Percentiles rank a stretch among this genome's conserved stretches.
phyloP scores from a whole-genome alignment of 2,113 vertebrate genomes.

The Psephotus haematonotus region DNA sequence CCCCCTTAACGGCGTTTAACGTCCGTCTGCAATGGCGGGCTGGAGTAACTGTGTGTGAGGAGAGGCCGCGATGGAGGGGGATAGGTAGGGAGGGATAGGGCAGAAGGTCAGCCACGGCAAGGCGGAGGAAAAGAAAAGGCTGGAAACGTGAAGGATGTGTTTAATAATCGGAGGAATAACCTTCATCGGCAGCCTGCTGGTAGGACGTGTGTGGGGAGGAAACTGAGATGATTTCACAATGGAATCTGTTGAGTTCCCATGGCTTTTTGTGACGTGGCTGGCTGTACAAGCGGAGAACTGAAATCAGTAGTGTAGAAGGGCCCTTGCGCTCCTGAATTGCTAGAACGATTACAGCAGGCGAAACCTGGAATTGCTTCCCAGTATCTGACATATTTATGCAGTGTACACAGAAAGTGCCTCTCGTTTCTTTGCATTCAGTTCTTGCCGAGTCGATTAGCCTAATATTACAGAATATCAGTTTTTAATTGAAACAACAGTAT shows the following conservation, averaged over 20 bases:
- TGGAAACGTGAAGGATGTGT: not conserved
- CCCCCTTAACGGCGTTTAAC: not conserved
- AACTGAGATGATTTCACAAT: fast-evolving
- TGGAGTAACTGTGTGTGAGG: fast-evolving
- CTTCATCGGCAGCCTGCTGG: not conserved
- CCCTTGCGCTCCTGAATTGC: too few species aligned
- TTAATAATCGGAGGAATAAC: not conserved
- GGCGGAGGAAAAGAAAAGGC: not conserved
- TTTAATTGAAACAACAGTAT: not conserved
- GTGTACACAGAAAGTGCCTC: fast-evolving
- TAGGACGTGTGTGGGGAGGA: too few species aligned
- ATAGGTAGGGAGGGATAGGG: not conserved
- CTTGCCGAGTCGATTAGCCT: not conserved
- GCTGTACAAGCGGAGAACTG: not conserved
- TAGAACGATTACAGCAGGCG: not conserved
- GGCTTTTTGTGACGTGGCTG: not conserved
- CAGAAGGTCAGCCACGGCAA: not conserved
- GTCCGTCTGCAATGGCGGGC: too few species aligned
- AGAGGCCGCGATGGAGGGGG: not conserved
- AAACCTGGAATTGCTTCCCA: fast-evolving
- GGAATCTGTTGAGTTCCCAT: not conserved
- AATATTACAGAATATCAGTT: not conserved
- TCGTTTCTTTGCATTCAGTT: not conserved
- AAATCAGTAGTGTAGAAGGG: not conserved
- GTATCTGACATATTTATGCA: not conserved